A percentile compares a stretch with the other conserved stretches of the same genome.
Conservation (phyloP, 2,797 vertebrate genomes). For the Eutrigla gurnardus region DNA sequence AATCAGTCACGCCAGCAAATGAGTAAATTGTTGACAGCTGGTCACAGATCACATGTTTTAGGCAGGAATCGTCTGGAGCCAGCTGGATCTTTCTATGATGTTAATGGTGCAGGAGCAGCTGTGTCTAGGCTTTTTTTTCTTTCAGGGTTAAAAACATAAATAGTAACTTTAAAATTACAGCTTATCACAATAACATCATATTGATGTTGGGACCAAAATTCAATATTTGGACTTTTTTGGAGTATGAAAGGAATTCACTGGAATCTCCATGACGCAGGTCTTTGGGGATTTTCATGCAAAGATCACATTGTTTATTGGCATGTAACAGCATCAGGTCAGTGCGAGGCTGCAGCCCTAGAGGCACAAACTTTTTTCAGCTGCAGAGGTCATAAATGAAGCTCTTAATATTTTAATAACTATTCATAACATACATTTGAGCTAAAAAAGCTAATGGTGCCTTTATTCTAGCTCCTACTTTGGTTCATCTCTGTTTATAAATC, state of each 20-base stretch:
- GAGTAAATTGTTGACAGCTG: slow-evolving; percentile 51
- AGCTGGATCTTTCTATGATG: slow-evolving; percentile 39
- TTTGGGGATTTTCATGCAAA: slow-evolving; percentile 39
- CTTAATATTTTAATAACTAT: slow-evolving; percentile 31
- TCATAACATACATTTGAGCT: slow-evolving; percentile 30
- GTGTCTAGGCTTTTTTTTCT: slow-evolving; percentile 20
- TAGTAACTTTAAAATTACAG: slow-evolving; percentile 3
- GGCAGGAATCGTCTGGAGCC: slow-evolving; percentile 26
- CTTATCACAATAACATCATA: not conserved
- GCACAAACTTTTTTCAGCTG: slow-evolving; percentile 11
- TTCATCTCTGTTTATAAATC: slow-evolving; percentile 56
- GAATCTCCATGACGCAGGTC: slow-evolving; percentile 35
- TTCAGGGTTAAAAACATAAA: slow-evolving; percentile 2
- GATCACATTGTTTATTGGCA: slow-evolving; percentile 33
- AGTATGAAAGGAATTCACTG: slow-evolving; percentile 34
- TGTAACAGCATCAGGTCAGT: slow-evolving; percentile 37
- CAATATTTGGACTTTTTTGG: slow-evolving; percentile 17
- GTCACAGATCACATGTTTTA: slow-evolving; percentile 48
- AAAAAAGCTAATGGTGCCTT: slow-evolving; percentile 36
- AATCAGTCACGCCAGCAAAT: slow-evolving; percentile 37
- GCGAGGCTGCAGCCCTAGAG: slow-evolving; percentile 11
- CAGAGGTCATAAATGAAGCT: slow-evolving; percentile 11
- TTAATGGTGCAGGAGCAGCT: slow-evolving; percentile 24
- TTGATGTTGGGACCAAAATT: slow-evolving; percentile 16
- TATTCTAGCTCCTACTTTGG: slow-evolving; percentile 27